Evolutionary conservation across 2,888 invertebrate species (phyloP).

Genomic region (Elegia similella): DNA sequence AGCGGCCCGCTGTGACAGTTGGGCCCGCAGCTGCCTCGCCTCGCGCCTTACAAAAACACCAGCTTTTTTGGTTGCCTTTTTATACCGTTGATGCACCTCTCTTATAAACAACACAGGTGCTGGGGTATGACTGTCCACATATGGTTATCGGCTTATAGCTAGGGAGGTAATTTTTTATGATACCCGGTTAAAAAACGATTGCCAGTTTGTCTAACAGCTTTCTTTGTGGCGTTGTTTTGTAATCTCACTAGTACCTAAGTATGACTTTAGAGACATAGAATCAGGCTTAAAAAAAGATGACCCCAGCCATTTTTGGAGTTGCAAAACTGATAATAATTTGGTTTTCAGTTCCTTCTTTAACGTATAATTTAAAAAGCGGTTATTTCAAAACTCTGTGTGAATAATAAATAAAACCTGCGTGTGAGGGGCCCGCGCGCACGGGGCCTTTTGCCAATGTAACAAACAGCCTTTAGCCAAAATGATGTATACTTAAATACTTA

Average conservation of each 20-base stretch:
- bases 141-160: slow-evolving; percentile 71
- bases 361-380: too few relatives aligned
- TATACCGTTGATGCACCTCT: slow-evolving; percentile 72
- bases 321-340: too few relatives aligned
- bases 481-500: too few relatives aligned
- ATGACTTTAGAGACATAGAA: background rate
- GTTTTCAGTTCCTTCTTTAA: too few relatives aligned
- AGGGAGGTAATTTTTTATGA: slow-evolving; percentile 61
- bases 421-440: too few relatives aligned
- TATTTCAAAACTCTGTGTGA: too few relatives aligned
- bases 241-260: background rate
- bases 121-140: slow-evolving; percentile 74
- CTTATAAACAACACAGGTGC: slow-evolving; percentile 82
- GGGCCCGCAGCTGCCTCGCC: slow-evolving; percentile 72
- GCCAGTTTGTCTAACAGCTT: slow-evolving; percentile 11
- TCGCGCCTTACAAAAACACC: slow-evolving; percentile 77
- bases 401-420: too few relatives aligned
- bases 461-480: too few relatives aligned
- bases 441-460: too few relatives aligned
- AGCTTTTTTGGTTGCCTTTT: slow-evolving; percentile 76
- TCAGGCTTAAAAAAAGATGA: too few relatives aligned
- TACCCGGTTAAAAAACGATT: slow-evolving; percentile 44
- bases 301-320: too few relatives aligned
- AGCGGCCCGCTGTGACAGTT: slow-evolving; percentile 69
- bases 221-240: slow-evolving; percentile 3